Conservation (phyloP, 2,888 invertebrate genomes). For the Ceraclea dissimilis region DNA sequence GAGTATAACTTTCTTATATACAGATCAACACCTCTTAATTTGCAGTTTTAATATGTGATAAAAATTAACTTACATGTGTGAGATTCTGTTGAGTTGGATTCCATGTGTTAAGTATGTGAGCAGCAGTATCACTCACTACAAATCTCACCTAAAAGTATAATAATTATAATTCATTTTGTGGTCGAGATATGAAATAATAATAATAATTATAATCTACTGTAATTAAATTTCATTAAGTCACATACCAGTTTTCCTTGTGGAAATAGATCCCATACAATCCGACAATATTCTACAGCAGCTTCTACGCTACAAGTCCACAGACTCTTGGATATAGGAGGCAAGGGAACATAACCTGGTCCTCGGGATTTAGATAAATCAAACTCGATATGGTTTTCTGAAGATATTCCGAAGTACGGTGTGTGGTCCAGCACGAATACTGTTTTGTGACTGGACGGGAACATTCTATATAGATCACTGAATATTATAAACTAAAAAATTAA, state of each 20-base stretch:
- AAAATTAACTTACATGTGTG: conserved; percentile 59
- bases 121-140: conserved; percentile 79
- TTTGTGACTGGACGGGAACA: conserved; percentile 81
- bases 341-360: conserved; percentile 61
- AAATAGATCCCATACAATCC: conserved; percentile 97
- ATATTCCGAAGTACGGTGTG: conserved; percentile 83
- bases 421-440: conserved; percentile 94
- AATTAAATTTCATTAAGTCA: not conserved
- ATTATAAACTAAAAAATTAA: too few relatives aligned
- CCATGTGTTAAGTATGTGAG: conserved; percentile 83
- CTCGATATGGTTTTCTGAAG: conserved; percentile 74
- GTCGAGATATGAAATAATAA: too few relatives aligned
- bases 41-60: too few relatives aligned
- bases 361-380: conserved; percentile 67
- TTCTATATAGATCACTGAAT: conserved; percentile 28
- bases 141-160: conserved; percentile 60
- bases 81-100: conserved; percentile 74
- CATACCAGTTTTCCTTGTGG: conserved; percentile 77
- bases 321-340: conserved; percentile 83
- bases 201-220: not conserved
- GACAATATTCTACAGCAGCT: conserved; percentile 90
- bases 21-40: too few relatives aligned
- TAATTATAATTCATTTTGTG: not conserved
- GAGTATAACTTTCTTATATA: too few relatives aligned
- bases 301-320: conserved; percentile 96